Percentiles rank a stretch among this genome's conserved stretches.
These are phyloP conservation scores for Lysandra bellargus DNA, from an alignment of 2,888 invertebrate species.

Conservation along the genomic window DNA sequence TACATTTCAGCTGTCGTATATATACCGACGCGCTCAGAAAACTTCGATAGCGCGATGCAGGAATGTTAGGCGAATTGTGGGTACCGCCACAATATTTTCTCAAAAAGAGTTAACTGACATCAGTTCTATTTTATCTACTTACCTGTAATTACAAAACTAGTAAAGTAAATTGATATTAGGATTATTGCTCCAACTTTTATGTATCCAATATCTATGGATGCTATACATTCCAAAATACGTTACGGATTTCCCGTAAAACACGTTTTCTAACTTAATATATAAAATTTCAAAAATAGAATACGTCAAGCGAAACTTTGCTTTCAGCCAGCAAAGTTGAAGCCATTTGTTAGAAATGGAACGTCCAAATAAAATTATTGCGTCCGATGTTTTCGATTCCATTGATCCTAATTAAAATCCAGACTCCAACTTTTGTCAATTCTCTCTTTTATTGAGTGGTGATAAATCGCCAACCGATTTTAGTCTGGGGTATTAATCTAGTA, in stretches of 20 bases:
- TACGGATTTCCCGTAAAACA: not conserved
- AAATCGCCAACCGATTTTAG: conserved; percentile 12
- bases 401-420: conserved; percentile 59
- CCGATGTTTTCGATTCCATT: conserved; percentile 59
- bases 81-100: too few species aligned
- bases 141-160: too few species aligned
- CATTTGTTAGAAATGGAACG: conserved; percentile 56
- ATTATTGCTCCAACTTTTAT: too few species aligned
- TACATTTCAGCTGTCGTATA: too few species aligned
- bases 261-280: conserved; percentile 35
- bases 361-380: conserved; percentile 60
- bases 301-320: conserved; percentile 66
- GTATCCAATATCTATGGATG: too few species aligned
- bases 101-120: too few species aligned
- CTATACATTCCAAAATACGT: not conserved
- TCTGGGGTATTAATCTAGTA: not conserved
- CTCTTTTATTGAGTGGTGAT: conserved; percentile 18
- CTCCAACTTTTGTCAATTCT: conserved; percentile 44
- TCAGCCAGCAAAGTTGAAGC: conserved; percentile 58
- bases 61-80: too few species aligned
- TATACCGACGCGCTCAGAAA: too few species aligned
- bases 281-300: conserved; percentile 62
- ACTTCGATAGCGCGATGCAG: too few species aligned
- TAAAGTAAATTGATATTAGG: too few species aligned
- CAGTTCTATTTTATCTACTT: too few species aligned